Evolutionary conservation across 1,140 invertebrate genomes (phyloP).

Genomic region (Callitettix versicolor): DNA sequence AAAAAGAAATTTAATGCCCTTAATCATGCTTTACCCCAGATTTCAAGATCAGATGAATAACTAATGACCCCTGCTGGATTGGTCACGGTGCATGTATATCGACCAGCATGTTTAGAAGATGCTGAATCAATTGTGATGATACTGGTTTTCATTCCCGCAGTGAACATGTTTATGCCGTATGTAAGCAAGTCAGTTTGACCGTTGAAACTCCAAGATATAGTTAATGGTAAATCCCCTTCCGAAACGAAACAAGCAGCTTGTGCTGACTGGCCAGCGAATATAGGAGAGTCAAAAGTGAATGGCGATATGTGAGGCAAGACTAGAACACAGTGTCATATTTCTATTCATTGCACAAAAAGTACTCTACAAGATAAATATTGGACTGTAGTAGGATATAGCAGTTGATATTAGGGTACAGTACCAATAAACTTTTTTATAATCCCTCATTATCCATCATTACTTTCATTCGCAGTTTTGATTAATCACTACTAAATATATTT

Average conservation of each 20-base stretch:
- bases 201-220: constrained; percentile 30
- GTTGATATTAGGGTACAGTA: not conserved
- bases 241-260: constrained; percentile 30
- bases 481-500: too few species aligned
- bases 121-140: constrained; percentile 57
- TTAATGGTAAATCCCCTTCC: constrained; percentile 32
- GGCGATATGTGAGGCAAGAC: constrained; percentile 49
- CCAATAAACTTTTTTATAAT: too few species aligned
- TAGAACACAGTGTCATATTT: constrained; percentile 28
- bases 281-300: constrained; percentile 41
- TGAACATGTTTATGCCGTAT: constrained; percentile 21
- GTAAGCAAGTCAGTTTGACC: constrained; percentile 11
- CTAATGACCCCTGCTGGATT: constrained; percentile 61
- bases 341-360: too few species aligned
- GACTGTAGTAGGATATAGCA: not conserved
- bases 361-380: not conserved
- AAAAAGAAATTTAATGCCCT: too few species aligned
- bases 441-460: too few species aligned
- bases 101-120: constrained; percentile 45
- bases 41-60: constrained; percentile 51
- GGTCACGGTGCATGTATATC: constrained; percentile 59
- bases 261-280: constrained; percentile 37
- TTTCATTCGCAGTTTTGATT: too few species aligned
- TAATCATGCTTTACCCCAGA: constrained; percentile 54
- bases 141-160: constrained; percentile 29